Conservation (phyloP, 1,140 invertebrate genomes). For the Nebria ingens region DNA sequence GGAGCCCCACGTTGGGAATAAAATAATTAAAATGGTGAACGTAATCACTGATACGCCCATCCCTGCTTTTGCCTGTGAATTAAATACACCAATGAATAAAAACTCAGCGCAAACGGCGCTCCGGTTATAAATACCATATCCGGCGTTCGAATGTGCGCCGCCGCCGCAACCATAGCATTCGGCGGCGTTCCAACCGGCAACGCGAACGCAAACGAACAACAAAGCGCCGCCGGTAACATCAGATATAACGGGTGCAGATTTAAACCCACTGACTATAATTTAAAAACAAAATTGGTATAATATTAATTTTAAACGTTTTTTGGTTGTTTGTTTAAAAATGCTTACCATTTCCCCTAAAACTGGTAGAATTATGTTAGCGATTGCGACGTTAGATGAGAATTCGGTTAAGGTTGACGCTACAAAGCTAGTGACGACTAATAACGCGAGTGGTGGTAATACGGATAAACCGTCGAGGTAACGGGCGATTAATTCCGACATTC, state of each 20-base stretch:
- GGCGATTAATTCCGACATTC: conserved; percentile 64
- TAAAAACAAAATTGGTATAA: conserved; percentile 14
- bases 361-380: conserved; percentile 74
- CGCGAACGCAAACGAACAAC: conserved; percentile 66
- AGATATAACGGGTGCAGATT: conserved; percentile 74
- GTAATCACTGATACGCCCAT: conserved; percentile 30
- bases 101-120: background rate
- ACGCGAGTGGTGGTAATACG: conserved; percentile 39
- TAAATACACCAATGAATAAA: background rate
- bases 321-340: conserved; percentile 40
- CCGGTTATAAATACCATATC: conserved; percentile 71
- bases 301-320: too few species aligned
- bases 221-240: conserved; percentile 72
- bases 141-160: conserved; percentile 61
- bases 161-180: conserved; percentile 87
- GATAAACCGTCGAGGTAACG: conserved; percentile 46
- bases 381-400: conserved; percentile 74
- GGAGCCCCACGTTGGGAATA: conserved; percentile 38
- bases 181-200: conserved; percentile 76
- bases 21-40: conserved; percentile 28
- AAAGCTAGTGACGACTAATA: conserved; percentile 46
- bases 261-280: conserved; percentile 46
- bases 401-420: conserved; percentile 57
- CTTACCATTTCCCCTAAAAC: conserved; percentile 67
- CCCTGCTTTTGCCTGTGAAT: conserved; percentile 25